phyloP scores from a whole-genome alignment of 2,888 invertebrate genomes.

The Limnephilus lunatus region DNA sequence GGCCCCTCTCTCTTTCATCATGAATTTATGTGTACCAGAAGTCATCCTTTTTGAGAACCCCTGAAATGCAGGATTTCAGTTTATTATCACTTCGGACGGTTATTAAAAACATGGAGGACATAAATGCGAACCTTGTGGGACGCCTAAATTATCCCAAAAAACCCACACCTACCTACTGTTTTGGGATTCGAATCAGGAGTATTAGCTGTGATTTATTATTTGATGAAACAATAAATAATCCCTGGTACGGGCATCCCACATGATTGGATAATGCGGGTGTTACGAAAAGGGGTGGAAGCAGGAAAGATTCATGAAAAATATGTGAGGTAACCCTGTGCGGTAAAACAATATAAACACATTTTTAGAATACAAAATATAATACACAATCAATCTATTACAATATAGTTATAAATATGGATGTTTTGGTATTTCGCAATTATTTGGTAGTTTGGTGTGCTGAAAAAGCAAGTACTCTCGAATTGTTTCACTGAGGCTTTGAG shows the following conservation, averaged over 20 bases:
- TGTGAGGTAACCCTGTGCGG: neutral
- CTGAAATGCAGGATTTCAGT: neutral
- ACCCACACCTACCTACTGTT: neutral
- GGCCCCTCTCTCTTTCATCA: too few relatives aligned
- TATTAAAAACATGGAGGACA: conserved; percentile 42
- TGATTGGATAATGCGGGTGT: conserved; percentile 17
- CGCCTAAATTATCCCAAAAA: neutral
- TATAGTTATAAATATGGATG: too few relatives aligned
- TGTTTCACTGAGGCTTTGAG: neutral
- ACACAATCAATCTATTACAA: too few relatives aligned
- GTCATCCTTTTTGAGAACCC: neutral
- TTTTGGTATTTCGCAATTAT: too few relatives aligned
- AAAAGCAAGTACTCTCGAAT: neutral
- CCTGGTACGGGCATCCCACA: neutral
- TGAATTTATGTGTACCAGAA: too few relatives aligned
- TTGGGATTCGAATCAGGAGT: conserved; percentile 27
- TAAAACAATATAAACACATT: neutral
- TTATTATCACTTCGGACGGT: conserved; percentile 11
- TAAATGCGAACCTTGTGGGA: conserved; percentile 2
- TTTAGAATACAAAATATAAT: too few relatives aligned
- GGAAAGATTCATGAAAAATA: neutral
- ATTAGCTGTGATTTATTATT: conserved; percentile 54
- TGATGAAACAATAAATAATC: conserved; percentile 56
- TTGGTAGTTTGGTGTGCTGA: neutral
- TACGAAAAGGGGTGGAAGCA: neutral